phyloP scores from a whole-genome alignment of 2,888 invertebrate species.

The Synergus gifuensis region DNA sequence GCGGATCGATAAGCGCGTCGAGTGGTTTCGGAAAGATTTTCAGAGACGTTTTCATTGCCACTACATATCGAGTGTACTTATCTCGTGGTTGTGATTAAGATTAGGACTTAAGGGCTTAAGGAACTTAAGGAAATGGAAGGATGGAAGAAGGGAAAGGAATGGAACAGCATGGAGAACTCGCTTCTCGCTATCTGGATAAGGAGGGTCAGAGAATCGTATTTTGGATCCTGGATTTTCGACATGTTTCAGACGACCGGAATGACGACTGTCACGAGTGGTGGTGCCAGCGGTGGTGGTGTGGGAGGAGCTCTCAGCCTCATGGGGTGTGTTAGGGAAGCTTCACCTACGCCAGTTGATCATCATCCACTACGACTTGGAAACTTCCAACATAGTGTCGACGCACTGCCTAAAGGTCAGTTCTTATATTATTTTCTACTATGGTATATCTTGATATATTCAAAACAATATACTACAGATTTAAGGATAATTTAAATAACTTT shows the following conservation, averaged over 20 bases:
- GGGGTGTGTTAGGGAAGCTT: constrained; percentile 83
- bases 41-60: background rate
- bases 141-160: background rate
- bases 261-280: constrained; percentile 33
- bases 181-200: constrained; percentile 14
- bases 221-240: constrained; percentile 29
- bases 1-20: constrained; percentile 34
- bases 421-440: constrained; percentile 15
- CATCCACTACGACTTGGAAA: constrained; percentile 74
- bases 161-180: constrained; percentile 18
- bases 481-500: too few species aligned
- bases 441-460: background rate
- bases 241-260: constrained; percentile 35
- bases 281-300: constrained; percentile 77
- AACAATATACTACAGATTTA: background rate
- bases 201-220: constrained; percentile 26
- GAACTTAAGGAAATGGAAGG: background rate
- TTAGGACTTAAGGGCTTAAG: background rate
- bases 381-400: constrained; percentile 66
- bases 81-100: constrained; percentile 1
- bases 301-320: constrained; percentile 83
- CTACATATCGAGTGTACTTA: constrained; percentile 15
- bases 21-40: background rate
- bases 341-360: constrained; percentile 81
- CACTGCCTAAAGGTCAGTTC: constrained; percentile 72